Conservation (phyloP, 2,797 vertebrate genomes). For the Acanthurus tractus region DNA sequence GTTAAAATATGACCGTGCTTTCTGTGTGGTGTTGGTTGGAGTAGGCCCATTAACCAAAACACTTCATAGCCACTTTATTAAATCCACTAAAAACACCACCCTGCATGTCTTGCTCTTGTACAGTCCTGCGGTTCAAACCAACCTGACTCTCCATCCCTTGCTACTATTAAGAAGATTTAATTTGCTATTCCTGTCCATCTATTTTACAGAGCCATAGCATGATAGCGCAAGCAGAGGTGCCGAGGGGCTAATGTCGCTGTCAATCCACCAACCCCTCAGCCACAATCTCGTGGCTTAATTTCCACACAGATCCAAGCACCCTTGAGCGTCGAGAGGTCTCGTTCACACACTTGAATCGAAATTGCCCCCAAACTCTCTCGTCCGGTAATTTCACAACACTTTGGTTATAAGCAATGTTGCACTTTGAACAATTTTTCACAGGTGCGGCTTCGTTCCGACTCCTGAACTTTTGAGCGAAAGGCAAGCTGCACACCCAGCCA, state of each 20-base stretch:
- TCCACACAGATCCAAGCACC: conserved; percentile 75
- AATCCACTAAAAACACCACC: conserved; percentile 69
- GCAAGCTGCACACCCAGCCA: conserved; percentile 18
- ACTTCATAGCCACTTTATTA: conserved; percentile 77
- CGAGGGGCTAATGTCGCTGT: conserved; percentile 75
- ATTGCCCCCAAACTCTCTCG: conserved; percentile 72
- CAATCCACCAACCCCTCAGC: conserved; percentile 64
- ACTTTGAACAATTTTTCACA: conserved; percentile 55
- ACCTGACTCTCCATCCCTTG: conserved; percentile 62
- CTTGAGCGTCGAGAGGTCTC: conserved; percentile 78
- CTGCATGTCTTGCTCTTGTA: conserved; percentile 52
- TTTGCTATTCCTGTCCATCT: conserved; percentile 77
- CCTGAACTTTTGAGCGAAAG: conserved; percentile 39
- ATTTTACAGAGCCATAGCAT: conserved; percentile 54
- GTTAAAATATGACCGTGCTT: conserved; percentile 67
- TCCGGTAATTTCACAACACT: conserved; percentile 72
- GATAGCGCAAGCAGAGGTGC: conserved; percentile 60
- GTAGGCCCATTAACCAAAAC: conserved; percentile 80
- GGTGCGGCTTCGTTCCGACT: conserved; percentile 32
- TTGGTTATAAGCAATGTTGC: conserved; percentile 59
- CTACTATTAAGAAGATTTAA: conserved; percentile 76
- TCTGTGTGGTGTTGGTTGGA: conserved; percentile 63
- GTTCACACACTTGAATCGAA: conserved; percentile 73
- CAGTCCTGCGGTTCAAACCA: conserved; percentile 64
- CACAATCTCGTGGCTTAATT: conserved; percentile 78